phyloP scores from a whole-genome alignment of 23 tunicate species.

The Styela plicata region DNA sequence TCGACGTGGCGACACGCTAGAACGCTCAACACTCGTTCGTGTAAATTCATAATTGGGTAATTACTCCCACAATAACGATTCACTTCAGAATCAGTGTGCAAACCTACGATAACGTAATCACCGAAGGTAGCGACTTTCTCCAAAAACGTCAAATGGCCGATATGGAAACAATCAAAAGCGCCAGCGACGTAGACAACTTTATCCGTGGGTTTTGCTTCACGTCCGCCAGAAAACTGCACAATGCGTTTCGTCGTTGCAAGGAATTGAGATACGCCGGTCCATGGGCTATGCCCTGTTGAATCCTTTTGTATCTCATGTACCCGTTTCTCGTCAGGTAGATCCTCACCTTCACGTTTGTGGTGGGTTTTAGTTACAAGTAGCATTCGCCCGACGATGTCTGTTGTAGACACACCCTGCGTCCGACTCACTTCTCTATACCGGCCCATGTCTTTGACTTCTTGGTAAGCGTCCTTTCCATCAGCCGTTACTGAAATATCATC shows the following conservation, averaged over 20 bases:
- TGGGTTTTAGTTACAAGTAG: constrained; percentile 72
- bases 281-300: constrained; percentile 75
- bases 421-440: constrained; percentile 82
- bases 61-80: constrained; percentile 88
- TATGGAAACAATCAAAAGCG: constrained; percentile 97
- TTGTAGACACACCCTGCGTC: constrained; percentile 97
- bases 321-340: constrained; percentile 62
- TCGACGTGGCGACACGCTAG: constrained; percentile 84
- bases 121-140: constrained; percentile 79
- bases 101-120: constrained; percentile 81
- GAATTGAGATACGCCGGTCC: constrained; percentile 97
- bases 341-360: constrained; percentile 88
- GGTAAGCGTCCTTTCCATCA: constrained; percentile 88
- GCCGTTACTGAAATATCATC: constrained; percentile 88
- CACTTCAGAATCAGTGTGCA: constrained; percentile 90
- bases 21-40: constrained; percentile 89
- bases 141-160: constrained; percentile 82
- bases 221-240: constrained; percentile 92
- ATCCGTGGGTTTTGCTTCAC: constrained; percentile 78
- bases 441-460: constrained; percentile 55
- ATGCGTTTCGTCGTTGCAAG: constrained; percentile 89
- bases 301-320: constrained; percentile 80
- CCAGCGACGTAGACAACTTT: constrained; percentile 95
- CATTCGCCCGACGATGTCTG: constrained; percentile 94
- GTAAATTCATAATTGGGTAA: constrained; percentile 93